These are phyloP conservation scores for Phengaris arion DNA, from an alignment of 2,888 invertebrate genomes.

Conservation along the genomic window DNA sequence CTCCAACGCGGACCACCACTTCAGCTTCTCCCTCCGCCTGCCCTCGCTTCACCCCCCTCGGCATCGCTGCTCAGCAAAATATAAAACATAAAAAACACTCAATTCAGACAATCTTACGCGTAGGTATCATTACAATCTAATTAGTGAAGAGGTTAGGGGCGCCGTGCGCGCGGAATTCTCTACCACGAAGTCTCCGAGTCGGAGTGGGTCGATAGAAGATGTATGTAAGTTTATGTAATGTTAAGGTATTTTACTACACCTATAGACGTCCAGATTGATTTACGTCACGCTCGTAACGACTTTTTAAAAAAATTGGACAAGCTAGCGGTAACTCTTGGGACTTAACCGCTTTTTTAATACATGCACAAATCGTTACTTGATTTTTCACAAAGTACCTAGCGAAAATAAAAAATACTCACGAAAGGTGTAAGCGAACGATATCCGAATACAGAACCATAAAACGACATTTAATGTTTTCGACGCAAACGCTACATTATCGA, in stretches of 20 bases:
- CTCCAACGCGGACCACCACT: slow-evolving; percentile 73
- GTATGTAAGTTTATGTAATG: slow-evolving; percentile 52
- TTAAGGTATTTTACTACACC: slow-evolving; percentile 49
- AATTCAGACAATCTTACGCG: slow-evolving; percentile 32
- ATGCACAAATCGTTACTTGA: slow-evolving; percentile 50
- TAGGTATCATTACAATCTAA: slow-evolving; percentile 62
- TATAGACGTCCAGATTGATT: slow-evolving; percentile 63
- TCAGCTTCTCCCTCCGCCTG: slow-evolving; percentile 77
- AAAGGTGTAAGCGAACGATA: slow-evolving; percentile 77
- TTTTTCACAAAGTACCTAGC: slow-evolving; percentile 52
- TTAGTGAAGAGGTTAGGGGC: slow-evolving; percentile 77
- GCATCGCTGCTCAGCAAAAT: slow-evolving; percentile 71
- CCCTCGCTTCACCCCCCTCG: slow-evolving; percentile 80
- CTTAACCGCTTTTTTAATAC: slow-evolving; percentile 57
- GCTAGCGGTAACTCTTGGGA: slow-evolving; percentile 62
- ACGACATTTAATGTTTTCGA: slow-evolving; percentile 77
- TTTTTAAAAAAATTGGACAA: slow-evolving; percentile 67
- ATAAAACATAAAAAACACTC: slow-evolving; percentile 38
- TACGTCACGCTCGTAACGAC: slow-evolving; percentile 71
- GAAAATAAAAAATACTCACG: slow-evolving; percentile 66
- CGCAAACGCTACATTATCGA: slow-evolving; percentile 80
- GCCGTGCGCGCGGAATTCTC: slow-evolving; percentile 76
- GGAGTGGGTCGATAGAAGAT: slow-evolving; percentile 70
- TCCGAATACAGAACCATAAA: slow-evolving; percentile 75
- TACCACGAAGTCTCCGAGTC: slow-evolving; percentile 68